Conservation (phyloP, 2,888 invertebrate genomes). For the Aspidiotus rigidus region DNA sequence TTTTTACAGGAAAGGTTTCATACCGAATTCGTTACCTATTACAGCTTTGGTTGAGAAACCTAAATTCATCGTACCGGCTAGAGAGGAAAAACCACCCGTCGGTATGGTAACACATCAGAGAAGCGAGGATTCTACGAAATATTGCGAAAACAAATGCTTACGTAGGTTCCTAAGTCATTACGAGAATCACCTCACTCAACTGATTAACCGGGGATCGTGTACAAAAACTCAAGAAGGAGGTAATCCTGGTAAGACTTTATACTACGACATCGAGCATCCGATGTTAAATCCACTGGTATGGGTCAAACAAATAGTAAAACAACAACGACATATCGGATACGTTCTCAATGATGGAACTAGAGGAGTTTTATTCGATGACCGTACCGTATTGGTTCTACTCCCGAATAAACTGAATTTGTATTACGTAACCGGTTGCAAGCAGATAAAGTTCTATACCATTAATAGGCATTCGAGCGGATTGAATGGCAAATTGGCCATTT, state of each 20-base stretch:
- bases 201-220: constrained; percentile 9
- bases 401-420: constrained; percentile 26
- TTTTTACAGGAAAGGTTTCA: constrained; percentile 28
- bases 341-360: constrained; percentile 26
- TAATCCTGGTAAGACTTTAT: not conserved
- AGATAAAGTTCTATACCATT: constrained; percentile 24
- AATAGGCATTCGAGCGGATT: constrained; percentile 16
- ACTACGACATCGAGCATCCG: constrained; percentile 20
- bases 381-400: constrained; percentile 15
- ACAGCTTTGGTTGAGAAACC: constrained; percentile 26
- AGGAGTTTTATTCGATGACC: constrained; percentile 23
- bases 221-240: constrained; percentile 3
- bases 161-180: constrained; percentile 19
- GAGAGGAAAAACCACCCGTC: not conserved
- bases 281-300: constrained; percentile 27
- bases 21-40: constrained; percentile 23
- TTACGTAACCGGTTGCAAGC: constrained; percentile 15
- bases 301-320: constrained; percentile 9
- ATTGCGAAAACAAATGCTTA: constrained; percentile 25
- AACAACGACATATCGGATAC: constrained; percentile 17
- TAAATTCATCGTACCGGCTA: constrained; percentile 19
- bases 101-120: not conserved
- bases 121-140: constrained; percentile 2
- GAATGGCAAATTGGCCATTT: constrained; percentile 14
- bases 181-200: constrained; percentile 19